Conservation (phyloP, 1,140 invertebrate genomes). For the Coelopa frigida region DNA sequence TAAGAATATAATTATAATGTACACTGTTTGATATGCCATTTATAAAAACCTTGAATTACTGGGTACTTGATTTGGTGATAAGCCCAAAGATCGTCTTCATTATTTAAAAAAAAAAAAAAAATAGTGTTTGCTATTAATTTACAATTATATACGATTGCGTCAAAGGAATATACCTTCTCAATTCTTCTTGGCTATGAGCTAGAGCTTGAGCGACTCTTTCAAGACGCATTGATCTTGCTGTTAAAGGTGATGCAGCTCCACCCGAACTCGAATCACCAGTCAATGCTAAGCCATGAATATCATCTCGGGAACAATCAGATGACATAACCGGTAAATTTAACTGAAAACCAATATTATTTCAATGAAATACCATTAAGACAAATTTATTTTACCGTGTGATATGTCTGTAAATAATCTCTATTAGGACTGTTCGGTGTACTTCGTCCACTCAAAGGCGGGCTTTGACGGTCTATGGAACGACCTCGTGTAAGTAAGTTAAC, state of each 20-base stretch:
- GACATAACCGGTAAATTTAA: slow-evolving; percentile 60
- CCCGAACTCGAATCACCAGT: slow-evolving; percentile 62
- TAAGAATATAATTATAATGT: slow-evolving; percentile 18
- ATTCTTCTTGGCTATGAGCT: slow-evolving; percentile 80
- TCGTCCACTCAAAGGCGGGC: slow-evolving; percentile 70
- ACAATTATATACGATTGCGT: neutral
- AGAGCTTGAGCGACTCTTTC: slow-evolving; percentile 79
- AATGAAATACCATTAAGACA: neutral
- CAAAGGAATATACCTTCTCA: slow-evolving; percentile 52
- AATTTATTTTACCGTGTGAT: slow-evolving; percentile 43
- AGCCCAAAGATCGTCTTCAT: slow-evolving; percentile 21
- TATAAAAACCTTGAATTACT: slow-evolving; percentile 31
- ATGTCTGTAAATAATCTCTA: slow-evolving; percentile 48
- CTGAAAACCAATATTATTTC: slow-evolving; percentile 43
- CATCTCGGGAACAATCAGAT: slow-evolving; percentile 58
- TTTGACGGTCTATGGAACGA: slow-evolving; percentile 63
- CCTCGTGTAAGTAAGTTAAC: slow-evolving; percentile 79
- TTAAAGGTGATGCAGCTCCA: slow-evolving; percentile 73
- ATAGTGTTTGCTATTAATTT: neutral
- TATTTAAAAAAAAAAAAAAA: too few relatives aligned
- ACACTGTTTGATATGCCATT: neutral
- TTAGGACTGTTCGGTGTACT: slow-evolving; percentile 45
- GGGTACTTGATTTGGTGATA: slow-evolving; percentile 27
- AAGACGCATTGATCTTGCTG: slow-evolving; percentile 74
- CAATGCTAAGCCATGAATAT: slow-evolving; percentile 55